phyloP scores from a whole-genome alignment of 92 coral and sea anemone genomes.

The Paragorgia papillata region DNA sequence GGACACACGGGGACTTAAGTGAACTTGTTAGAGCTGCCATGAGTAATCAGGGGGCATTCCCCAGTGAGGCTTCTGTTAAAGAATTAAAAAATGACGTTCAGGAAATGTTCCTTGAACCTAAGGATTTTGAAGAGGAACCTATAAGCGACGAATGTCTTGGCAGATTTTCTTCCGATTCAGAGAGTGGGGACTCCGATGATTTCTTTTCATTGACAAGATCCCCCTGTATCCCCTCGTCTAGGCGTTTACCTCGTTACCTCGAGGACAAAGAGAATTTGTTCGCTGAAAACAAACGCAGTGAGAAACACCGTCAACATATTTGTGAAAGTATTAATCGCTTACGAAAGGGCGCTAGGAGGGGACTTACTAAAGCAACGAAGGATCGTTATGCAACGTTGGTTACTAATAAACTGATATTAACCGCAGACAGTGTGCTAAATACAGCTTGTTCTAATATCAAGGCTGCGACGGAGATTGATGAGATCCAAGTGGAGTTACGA shows the following conservation, averaged over 20 bases:
- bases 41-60: slow-evolving; percentile 8
- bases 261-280: slow-evolving; percentile 86
- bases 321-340: slow-evolving; percentile 91
- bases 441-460: slow-evolving; percentile 76
- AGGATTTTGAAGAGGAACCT: slow-evolving; percentile 22
- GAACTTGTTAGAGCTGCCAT: slow-evolving; percentile 33
- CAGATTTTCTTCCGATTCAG: slow-evolving; percentile 31
- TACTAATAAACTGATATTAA: slow-evolving; percentile 27
- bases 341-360: slow-evolving; percentile 83
- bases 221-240: slow-evolving; percentile 46
- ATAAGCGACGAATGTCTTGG: slow-evolving; percentile 53
- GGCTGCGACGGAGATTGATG: slow-evolving; percentile 81
- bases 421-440: slow-evolving; percentile 80
- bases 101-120: slow-evolving; percentile 2
- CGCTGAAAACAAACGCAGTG: slow-evolving; percentile 66
- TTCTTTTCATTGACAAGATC: slow-evolving; percentile 37
- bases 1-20: slow-evolving; percentile 32
- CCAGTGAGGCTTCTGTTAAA: not conserved
- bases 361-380: slow-evolving; percentile 70
- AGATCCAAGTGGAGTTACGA: slow-evolving; percentile 78
- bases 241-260: slow-evolving; percentile 47
- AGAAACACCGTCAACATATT: slow-evolving; percentile 78
- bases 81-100: not conserved
- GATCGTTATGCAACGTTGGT: slow-evolving; percentile 31
- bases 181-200: not conserved